Base-by-base conservation (phyloP, 2,797 vertebrate species). In the Acanthurus leucopareius region DNA sequence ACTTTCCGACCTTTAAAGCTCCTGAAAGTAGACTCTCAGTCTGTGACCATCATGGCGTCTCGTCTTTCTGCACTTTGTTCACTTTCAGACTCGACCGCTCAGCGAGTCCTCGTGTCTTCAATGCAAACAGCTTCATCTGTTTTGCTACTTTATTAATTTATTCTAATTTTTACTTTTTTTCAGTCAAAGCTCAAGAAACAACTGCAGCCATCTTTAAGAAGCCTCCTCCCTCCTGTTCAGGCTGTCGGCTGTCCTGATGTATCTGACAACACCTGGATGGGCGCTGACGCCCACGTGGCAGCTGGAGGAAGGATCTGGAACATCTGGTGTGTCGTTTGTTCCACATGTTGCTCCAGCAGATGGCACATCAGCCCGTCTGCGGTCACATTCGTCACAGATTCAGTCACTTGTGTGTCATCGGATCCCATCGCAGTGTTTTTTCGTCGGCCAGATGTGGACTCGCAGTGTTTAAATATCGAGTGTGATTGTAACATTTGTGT, bases 201-300 rank as follows among this genome's bases (percentile, higher is more conserved):
- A 44, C n/a, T 9, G 22, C 69, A 28, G 8, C 14, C 3, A 17
- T 32, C n/a, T 3, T 25, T 59, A 25, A 32, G 15, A 32, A 25
- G 10, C 45, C 56, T 60, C 69, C 35, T 35, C 45, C 35, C 28
- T 48, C 1, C 54, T 48, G 53, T n/a, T 42, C 20, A 44, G 28
- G 28, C 10, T 47, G 6, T 54, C 45, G 38, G 22, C n/a, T 57
- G 19, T 22, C 38, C 47, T 15, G 25, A 49, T 58, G 47, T 35
- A 28, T 63, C 69, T 72, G 73, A 68, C 68, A 68, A 45, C 73
- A 77, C 79, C 68, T 54, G 65, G 52, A 54, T 63, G n/a, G 38
- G 77, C 22, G 17, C 59, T 8, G 20, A 74, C 71, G 35, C 58
- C 44, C 48, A 47, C 16, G 57, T 61, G 67, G 73, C 56, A 72